Conservation (phyloP, 2,113 vertebrate genomes). For the Mobula birostris region DNA sequence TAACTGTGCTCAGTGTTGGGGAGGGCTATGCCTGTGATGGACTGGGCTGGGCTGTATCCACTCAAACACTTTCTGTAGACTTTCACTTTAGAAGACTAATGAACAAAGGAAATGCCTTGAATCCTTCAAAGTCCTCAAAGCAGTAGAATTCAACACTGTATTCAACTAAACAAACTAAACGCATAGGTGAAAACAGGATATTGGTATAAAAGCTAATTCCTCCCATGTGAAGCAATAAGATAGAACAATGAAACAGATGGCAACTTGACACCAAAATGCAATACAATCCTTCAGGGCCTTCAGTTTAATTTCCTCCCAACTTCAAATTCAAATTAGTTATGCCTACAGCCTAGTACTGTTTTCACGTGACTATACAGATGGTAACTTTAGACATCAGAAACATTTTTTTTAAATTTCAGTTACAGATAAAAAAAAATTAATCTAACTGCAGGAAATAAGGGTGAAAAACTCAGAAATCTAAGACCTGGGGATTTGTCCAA, state of each 20-base stretch:
- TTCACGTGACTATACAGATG: not conserved
- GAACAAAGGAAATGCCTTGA: not conserved
- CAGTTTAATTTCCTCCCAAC: not conserved
- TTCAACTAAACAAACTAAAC: not conserved
- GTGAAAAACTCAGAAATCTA: not conserved
- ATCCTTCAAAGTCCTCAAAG: not conserved
- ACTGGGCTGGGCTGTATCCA: too few species aligned
- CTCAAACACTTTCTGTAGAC: too few species aligned
- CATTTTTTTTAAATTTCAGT: not conserved
- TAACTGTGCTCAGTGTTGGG: too few species aligned
- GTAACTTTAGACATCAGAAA: not conserved
- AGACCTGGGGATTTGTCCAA: not conserved
- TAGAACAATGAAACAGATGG: not conserved
- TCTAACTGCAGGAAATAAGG: not conserved
- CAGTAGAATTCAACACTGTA: not conserved
- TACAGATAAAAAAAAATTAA: not conserved
- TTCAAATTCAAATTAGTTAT: not conserved
- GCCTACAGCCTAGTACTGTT: not conserved
- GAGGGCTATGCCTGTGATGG: too few species aligned
- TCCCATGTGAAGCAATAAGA: constrained; percentile 9
- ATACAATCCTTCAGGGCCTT: not conserved
- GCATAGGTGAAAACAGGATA: constrained; percentile 15
- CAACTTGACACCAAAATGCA: not conserved
- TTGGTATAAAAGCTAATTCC: not conserved
- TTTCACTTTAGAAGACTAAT: not conserved